A percentile compares a stretch with the other conserved stretches of the same genome.
Conservation (phyloP, 2,113 vertebrate species). For the Phyllopteryx taeniolatus region DNA sequence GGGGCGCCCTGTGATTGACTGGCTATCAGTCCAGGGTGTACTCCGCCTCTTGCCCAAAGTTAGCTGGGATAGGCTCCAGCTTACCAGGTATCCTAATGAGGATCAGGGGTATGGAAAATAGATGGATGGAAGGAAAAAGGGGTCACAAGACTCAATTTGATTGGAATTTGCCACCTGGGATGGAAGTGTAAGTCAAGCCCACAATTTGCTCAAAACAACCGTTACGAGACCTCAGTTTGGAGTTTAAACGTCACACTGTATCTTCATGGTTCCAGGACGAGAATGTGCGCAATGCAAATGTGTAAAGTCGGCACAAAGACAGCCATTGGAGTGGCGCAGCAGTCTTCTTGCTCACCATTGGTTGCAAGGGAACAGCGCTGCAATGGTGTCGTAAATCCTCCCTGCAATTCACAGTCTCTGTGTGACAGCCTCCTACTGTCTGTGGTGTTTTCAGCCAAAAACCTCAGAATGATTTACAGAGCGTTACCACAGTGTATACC, state of each 20-base stretch:
- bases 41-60: too few relatives aligned
- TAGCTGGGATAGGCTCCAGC: too few relatives aligned
- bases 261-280: conserved; percentile 10
- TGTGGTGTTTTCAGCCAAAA: conserved; percentile 37
- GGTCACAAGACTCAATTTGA: too few relatives aligned
- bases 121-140: too few relatives aligned
- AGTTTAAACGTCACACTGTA: not conserved
- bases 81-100: too few relatives aligned
- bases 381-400: conserved; percentile 48
- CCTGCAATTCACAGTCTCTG: conserved; percentile 1
- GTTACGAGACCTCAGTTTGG: not conserved
- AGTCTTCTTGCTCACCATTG: conserved; percentile 20
- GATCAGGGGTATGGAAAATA: too few relatives aligned
- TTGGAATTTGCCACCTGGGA: too few relatives aligned
- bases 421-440: conserved; percentile 42
- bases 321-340: conserved; percentile 18
- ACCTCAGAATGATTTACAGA: conserved; percentile 60
- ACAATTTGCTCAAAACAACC: not conserved
- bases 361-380: conserved; percentile 37
- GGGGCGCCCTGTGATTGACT: too few relatives aligned
- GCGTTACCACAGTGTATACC: conserved; percentile 61
- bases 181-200: too few relatives aligned
- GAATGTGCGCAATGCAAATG: conserved; percentile 11
- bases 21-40: too few relatives aligned
- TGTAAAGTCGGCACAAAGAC: conserved; percentile 13